Base-by-base conservation (phyloP, 2,797 vertebrate species). In the Lindbergichthys nudifrons region DNA sequence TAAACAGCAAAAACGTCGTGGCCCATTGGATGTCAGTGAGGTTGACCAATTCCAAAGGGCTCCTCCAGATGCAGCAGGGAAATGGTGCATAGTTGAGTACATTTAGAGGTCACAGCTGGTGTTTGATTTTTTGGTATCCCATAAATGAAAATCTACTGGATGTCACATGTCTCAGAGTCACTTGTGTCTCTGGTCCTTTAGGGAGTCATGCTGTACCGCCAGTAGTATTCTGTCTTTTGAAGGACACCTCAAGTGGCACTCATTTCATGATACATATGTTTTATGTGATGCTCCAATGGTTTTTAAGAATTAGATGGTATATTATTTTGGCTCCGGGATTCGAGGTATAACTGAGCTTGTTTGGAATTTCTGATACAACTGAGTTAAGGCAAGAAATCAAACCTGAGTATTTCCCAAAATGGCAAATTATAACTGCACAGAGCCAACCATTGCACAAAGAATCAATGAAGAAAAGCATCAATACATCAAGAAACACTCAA, bases 21-120 rank as follows among this genome's bases (percentile, higher is more conserved):
- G 43, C 10, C 15, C 5, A 9, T 32, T 23, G 11, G 16, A 13
- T 23, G 50, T 53, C 64, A 66, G 18, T 30, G 16, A 63, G 60
- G 18, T 4, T 47, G 45, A 54, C 15, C 21, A 3, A 15, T 26
- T 30, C 12, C 3, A 52, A 26, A 43, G 48, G n/a, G 30, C 30
- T 50, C 10, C 32, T 53, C 30, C 41, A 65, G 39, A 53, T 43
- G 63, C 21, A 53, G 63, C 63, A 53, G 39, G 30, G 65, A 19
- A 51, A 23, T 51, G 18, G 21, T n/a, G 12, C 41, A 30, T 14
- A n/a, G 14, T 30, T 45, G 10, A 48, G 62, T 52, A 42, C 2
- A 41, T 15, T 41, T 23, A 12, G 48, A 65, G n/a, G 41, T 43
- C 11, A 19, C 19, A 56, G 18, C 18, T 21, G 30, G 26, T 67